Conservation (phyloP, 1,140 invertebrate genomes). For the Trichonephila clavipes region DNA sequence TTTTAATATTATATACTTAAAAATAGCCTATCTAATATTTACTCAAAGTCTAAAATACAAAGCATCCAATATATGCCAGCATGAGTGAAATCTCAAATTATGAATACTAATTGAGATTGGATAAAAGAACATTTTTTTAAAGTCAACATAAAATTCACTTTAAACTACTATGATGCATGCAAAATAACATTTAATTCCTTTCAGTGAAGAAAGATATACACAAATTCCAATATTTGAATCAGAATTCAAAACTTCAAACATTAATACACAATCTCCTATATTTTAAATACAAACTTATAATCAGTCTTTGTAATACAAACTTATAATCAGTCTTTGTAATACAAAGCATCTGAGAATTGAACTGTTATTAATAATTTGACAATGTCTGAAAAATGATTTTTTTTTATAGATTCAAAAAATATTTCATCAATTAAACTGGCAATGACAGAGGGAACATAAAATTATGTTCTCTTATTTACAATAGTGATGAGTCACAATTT, state of each 20-base stretch:
- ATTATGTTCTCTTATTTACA: constrained; percentile 19
- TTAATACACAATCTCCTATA: background rate
- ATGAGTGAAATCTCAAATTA: background rate
- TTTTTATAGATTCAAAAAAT: background rate
- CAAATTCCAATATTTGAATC: background rate
- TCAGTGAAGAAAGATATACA: background rate
- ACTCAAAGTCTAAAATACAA: background rate
- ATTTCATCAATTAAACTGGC: constrained; percentile 1
- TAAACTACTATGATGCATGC: background rate
- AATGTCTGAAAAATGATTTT: background rate
- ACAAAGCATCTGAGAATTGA: background rate
- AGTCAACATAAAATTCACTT: background rate
- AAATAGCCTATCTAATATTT: constrained; percentile 11
- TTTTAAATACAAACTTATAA: background rate
- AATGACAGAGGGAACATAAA: constrained; percentile 1
- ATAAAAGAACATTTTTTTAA: background rate
- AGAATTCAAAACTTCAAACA: background rate
- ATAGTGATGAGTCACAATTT: constrained; percentile 29
- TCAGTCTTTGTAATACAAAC: background rate
- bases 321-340: background rate
- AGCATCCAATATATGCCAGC: background rate
- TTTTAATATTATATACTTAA: background rate
- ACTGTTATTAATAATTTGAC: background rate
- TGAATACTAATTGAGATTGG: background rate
- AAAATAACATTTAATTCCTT: background rate